These are phyloP conservation scores for Trinectes maculatus DNA, from an alignment of 2,113 vertebrate species.

Conservation along the genomic window DNA sequence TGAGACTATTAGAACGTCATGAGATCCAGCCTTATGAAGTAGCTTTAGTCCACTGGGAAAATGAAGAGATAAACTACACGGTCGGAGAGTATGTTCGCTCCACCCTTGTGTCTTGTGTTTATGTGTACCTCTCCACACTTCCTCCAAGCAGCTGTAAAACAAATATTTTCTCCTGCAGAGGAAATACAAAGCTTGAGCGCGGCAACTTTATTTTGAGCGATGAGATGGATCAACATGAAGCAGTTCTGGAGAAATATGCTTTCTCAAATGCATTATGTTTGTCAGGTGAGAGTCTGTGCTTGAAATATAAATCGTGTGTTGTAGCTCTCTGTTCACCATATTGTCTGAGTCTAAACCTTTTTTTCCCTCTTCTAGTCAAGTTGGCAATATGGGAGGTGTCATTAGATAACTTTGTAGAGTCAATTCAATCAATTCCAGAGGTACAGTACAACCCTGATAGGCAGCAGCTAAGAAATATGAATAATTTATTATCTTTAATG, in stretches of 20 bases:
- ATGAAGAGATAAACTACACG: conserved; percentile 95
- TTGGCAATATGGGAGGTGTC: conserved; percentile 96
- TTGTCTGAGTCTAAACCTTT: neutral
- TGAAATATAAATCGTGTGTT: neutral
- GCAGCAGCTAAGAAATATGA: neutral
- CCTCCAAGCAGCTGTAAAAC: neutral
- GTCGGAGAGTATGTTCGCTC: conserved; percentile 85
- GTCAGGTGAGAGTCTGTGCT: conserved; percentile 84
- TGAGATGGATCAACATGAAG: conserved; percentile 83
- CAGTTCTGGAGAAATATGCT: conserved; percentile 93
- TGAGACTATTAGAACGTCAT: conserved; percentile 91
- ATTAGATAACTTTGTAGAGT: conserved; percentile 96
- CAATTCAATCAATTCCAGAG: conserved; percentile 98
- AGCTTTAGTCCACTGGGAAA: conserved; percentile 96
- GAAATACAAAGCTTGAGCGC: conserved; percentile 89
- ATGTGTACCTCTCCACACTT: neutral
- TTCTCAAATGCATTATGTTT: conserved; percentile 97
- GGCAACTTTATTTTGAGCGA: conserved; percentile 90
- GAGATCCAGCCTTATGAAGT: conserved; percentile 96
- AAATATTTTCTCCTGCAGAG: conserved; percentile 76
- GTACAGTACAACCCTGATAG: conserved; percentile 70
- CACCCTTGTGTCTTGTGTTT: neutral
- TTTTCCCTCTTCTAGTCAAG: conserved; percentile 86
- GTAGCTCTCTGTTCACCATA: neutral
- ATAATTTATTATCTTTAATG: conserved; percentile 33